Evolutionary conservation across 2,888 invertebrate species (phyloP).

Genomic region (Mycalesis mineus): DNA sequence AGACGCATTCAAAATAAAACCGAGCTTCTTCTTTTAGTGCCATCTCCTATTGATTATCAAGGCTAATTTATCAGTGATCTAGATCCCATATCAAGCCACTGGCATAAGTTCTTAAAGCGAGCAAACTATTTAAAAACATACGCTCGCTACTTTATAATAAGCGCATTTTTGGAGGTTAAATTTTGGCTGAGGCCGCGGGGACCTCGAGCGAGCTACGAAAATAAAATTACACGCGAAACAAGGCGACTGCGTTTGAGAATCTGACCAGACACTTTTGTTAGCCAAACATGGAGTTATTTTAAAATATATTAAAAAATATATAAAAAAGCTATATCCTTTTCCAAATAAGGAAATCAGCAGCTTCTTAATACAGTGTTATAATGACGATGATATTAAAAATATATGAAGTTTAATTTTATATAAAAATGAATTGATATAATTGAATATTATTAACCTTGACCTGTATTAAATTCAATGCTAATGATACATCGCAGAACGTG

Average conservation of each 20-base stretch:
- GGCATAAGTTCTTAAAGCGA: neutral
- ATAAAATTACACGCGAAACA: constrained; percentile 58
- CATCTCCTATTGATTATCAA: too few species aligned
- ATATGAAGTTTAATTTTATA: too few species aligned
- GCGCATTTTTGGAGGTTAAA: constrained; percentile 24
- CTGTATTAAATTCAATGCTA: neutral
- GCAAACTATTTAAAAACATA: constrained; percentile 17
- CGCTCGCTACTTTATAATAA: constrained; percentile 11
- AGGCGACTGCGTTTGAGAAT: constrained; percentile 19
- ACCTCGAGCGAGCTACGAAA: constrained; percentile 66
- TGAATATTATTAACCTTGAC: too few species aligned
- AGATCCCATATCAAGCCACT: too few species aligned
- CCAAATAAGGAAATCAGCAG: too few species aligned
- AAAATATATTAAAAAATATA: too few species aligned
- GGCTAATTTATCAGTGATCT: too few species aligned
- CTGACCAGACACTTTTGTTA: constrained; percentile 11
- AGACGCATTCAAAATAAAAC: neutral
- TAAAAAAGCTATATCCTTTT: too few species aligned
- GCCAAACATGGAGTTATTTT: neutral
- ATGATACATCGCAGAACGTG: neutral
- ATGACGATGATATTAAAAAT: too few species aligned
- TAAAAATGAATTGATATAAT: too few species aligned
- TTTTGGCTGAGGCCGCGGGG: constrained; percentile 41
- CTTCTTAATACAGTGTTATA: too few species aligned
- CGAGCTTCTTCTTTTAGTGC: too few species aligned